Conservation (phyloP, 2,113 vertebrate species). For the Solenodon paradoxus region DNA sequence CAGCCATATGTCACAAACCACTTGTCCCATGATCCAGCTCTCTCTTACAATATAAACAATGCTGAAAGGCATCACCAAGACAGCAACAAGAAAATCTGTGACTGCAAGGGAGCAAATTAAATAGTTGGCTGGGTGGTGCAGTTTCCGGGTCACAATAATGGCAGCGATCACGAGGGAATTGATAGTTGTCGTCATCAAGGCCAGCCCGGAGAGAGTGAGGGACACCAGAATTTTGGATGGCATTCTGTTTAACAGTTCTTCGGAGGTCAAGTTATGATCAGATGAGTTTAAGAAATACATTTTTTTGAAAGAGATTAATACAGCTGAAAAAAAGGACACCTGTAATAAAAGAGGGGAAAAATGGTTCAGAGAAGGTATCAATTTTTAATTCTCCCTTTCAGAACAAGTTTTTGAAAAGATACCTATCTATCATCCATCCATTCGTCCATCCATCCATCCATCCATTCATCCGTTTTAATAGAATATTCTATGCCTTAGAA, state of each 20-base stretch:
- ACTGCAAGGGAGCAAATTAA: constrained; percentile 97
- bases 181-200: constrained; percentile 93
- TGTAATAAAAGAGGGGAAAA: constrained; percentile 75
- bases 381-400: constrained; percentile 33
- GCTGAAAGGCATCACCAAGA: constrained; percentile 98
- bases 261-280: constrained; percentile 84
- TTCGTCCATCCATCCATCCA: too few species aligned
- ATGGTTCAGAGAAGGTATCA: constrained; percentile 50
- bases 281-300: constrained; percentile 95
- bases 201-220: constrained; percentile 90
- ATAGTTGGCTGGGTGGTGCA: constrained; percentile 98
- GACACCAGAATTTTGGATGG: constrained; percentile 92
- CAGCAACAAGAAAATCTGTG: constrained; percentile 96
- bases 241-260: constrained; percentile 82
- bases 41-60: constrained; percentile 96
- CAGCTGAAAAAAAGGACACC: constrained; percentile 64
- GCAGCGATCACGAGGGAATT: constrained; percentile 98
- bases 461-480: too few species aligned
- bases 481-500: not conserved
- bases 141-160: constrained; percentile 95
- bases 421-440: too few species aligned
- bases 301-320: constrained; percentile 76
- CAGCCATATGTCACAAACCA: constrained; percentile 95
- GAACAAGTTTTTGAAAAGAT: not conserved
- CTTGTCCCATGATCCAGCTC: constrained; percentile 95